Evolutionary conservation across 2,113 vertebrate genomes (phyloP).

Genomic region (Ictalurus furcatus): DNA sequence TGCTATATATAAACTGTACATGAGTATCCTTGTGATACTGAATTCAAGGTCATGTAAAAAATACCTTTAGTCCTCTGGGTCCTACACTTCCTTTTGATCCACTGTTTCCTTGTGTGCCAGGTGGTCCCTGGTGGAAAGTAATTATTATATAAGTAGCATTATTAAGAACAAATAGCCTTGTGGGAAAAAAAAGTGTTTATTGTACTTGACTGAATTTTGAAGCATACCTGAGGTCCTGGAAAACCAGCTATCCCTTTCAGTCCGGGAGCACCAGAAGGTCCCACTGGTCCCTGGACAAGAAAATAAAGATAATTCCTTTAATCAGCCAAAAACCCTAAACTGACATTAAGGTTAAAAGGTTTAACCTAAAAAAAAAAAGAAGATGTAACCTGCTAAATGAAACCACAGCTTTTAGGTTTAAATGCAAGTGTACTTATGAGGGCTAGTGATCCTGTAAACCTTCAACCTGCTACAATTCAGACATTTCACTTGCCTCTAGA

Average conservation of each 20-base stretch:
- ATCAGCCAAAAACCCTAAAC: too few relatives aligned
- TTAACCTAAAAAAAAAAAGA: too few relatives aligned
- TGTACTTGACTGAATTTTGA: neutral
- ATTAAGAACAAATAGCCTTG: neutral
- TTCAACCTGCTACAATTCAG: neutral
- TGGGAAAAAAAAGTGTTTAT: neutral
- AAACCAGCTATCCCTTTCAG: constrained; percentile 58
- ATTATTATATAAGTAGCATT: neutral
- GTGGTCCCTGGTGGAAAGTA: constrained; percentile 65
- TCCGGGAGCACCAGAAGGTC: constrained; percentile 60
- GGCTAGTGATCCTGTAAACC: too few relatives aligned
- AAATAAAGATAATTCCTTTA: neutral
- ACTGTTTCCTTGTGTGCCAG: constrained; percentile 54
- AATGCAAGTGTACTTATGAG: neutral
- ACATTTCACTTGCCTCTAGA: neutral
- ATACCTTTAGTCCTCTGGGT: constrained; percentile 77
- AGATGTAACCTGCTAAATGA: neutral
- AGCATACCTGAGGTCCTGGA: constrained; percentile 60
- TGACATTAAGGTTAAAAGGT: neutral
- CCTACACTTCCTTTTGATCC: constrained; percentile 73
- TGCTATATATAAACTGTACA: neutral
- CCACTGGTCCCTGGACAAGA: constrained; percentile 61
- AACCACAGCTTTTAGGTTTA: neutral
- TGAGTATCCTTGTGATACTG: too few relatives aligned
- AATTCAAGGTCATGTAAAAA: neutral